Evolutionary conservation across 2,888 invertebrate genomes (phyloP).

Genomic region (Seira musarum): DNA sequence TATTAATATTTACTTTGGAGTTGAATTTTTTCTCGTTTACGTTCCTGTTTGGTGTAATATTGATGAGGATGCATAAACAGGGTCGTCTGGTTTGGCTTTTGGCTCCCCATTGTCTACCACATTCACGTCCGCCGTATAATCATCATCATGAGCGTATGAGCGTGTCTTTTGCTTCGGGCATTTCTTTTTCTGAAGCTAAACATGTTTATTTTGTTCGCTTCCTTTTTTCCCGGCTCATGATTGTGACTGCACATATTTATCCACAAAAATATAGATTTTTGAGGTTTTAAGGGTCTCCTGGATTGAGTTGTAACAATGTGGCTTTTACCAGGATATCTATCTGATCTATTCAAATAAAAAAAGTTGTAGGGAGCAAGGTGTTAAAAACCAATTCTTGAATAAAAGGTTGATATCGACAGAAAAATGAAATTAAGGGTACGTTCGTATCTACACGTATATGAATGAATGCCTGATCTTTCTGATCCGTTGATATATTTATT

Average conservation of each 20-base stretch:
- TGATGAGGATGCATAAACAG: slow-evolving; percentile 32
- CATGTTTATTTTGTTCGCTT: background rate
- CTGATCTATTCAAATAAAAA: background rate
- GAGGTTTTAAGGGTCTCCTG: slow-evolving; percentile 18
- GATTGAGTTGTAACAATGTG: slow-evolving; percentile 3
- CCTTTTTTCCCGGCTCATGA: background rate
- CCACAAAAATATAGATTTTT: background rate
- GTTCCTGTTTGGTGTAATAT: background rate
- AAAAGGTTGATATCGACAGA: background rate
- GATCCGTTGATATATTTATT: background rate
- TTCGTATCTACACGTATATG: background rate
- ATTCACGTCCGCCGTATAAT: slow-evolving; percentile 10
- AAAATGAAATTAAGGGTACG: background rate
- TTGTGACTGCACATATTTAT: slow-evolving; percentile 31
- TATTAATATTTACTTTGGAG: slow-evolving; percentile 7
- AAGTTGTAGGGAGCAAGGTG: background rate
- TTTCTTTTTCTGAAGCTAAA: slow-evolving; percentile 7
- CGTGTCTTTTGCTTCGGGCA: slow-evolving; percentile 38
- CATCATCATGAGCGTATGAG: background rate
- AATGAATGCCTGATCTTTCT: background rate
- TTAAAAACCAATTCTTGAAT: background rate
- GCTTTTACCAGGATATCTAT: background rate
- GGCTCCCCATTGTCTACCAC: slow-evolving; percentile 62
- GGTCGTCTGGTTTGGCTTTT: slow-evolving; percentile 36
- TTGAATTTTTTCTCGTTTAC: background rate